phyloP scores from a whole-genome alignment of 2,113 vertebrate genomes.

The Smithornis capensis region DNA sequence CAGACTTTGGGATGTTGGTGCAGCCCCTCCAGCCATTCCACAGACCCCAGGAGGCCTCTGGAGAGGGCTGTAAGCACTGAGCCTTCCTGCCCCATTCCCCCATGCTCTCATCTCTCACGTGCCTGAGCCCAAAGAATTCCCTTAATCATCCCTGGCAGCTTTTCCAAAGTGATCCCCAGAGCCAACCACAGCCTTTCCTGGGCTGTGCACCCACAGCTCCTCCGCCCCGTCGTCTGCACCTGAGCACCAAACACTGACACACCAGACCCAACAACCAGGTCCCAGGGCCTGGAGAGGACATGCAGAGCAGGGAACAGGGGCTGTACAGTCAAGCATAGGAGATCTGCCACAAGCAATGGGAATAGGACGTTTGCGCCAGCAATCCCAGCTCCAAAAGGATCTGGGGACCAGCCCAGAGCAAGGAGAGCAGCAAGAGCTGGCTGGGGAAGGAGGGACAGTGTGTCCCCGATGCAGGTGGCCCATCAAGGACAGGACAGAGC shows the following conservation, averaged over 20 bases:
- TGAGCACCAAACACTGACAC: background rate
- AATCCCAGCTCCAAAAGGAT: background rate
- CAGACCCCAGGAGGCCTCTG: background rate
- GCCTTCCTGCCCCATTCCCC: background rate
- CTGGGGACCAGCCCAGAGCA: background rate
- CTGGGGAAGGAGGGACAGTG: fast-evolving
- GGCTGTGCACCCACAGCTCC: fast-evolving
- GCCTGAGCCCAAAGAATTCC: background rate
- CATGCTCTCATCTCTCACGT: background rate
- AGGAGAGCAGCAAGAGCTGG: background rate
- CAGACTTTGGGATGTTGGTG: background rate
- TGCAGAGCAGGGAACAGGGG: background rate
- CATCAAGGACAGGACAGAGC: background rate
- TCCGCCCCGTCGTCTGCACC: background rate
- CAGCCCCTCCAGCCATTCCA: fast-evolving
- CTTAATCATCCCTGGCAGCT: background rate
- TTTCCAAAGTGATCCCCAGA: background rate
- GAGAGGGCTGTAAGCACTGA: background rate
- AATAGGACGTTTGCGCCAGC: background rate
- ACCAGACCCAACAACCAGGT: background rate
- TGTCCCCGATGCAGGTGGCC: fast-evolving
- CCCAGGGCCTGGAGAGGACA: background rate
- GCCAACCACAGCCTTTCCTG: background rate
- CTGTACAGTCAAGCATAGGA: fast-evolving
- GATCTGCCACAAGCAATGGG: background rate